Evolutionary conservation across 92 coral and sea anemone genomes (phyloP).

Genomic region (Actinostola sp.): DNA sequence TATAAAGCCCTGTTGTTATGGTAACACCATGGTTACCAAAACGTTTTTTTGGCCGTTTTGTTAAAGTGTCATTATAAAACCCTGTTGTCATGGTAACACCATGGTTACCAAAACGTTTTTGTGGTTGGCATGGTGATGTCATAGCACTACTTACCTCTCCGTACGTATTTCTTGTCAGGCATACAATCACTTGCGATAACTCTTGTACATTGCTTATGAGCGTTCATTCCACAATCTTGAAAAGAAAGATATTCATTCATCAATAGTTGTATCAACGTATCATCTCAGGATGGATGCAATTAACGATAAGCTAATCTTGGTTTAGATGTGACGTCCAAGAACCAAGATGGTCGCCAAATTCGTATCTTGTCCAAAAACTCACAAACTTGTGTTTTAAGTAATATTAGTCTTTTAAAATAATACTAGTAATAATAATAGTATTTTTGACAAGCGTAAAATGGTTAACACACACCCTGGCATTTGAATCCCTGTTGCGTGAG

Average conservation of each 20-base stretch:
- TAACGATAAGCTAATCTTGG: not conserved
- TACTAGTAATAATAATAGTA: too few species aligned
- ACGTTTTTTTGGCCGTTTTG: too few species aligned
- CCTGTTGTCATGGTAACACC: too few species aligned
- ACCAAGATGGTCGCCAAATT: too few species aligned
- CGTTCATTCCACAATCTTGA: constrained; percentile 93
- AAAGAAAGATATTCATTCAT: constrained; percentile 4
- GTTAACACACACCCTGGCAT: constrained; percentile 74
- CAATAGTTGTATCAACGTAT: not conserved
- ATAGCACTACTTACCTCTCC: constrained; percentile 69
- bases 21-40: too few species aligned
- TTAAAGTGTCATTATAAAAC: too few species aligned
- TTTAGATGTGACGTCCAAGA: too few species aligned
- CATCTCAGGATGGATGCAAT: not conserved
- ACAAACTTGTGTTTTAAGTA: too few species aligned
- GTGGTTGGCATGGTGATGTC: not conserved
- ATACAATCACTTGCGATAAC: constrained; percentile 67
- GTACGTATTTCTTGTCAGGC: constrained; percentile 90
- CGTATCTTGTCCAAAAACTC: too few species aligned
- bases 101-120: not conserved
- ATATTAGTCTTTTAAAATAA: too few species aligned
- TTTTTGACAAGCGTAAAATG: too few species aligned
- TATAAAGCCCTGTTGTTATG: too few species aligned
- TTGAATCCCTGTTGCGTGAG: constrained; percentile 94
- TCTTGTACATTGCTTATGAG: constrained; percentile 88